Conservation (phyloP, 2,113 vertebrate species). For the Pao palembangensis region DNA sequence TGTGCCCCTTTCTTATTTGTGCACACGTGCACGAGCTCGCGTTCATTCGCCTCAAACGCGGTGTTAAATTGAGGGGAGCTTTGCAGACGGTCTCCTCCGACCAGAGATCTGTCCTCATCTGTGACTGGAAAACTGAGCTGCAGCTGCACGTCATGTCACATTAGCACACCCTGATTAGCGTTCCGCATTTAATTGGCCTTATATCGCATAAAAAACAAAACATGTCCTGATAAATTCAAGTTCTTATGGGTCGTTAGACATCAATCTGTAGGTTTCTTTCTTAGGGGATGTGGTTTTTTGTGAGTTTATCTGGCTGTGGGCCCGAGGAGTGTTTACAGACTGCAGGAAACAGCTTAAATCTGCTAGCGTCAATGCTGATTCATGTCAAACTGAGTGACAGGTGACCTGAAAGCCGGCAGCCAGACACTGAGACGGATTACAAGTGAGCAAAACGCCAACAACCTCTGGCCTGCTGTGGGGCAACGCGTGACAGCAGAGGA, state of each 20-base stretch:
- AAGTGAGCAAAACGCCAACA: constrained; percentile 77
- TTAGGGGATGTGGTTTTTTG: constrained; percentile 6
- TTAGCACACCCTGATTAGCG: constrained; percentile 49
- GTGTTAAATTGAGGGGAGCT: constrained; percentile 13
- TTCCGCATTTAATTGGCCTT: constrained; percentile 47
- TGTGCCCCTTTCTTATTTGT: too few relatives aligned
- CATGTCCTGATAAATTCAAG: constrained; percentile 20
- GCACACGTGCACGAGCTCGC: background rate
- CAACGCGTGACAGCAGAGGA: constrained; percentile 72
- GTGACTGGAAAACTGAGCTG: constrained; percentile 33
- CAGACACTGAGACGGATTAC: constrained; percentile 76
- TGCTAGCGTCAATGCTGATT: constrained; percentile 71
- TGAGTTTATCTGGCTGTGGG: constrained; percentile 17
- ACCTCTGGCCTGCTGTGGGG: constrained; percentile 77
- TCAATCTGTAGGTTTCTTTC: constrained; percentile 24
- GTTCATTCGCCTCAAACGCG: background rate
- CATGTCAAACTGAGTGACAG: constrained; percentile 77
- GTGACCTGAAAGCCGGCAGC: constrained; percentile 74
- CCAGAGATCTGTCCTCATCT: constrained; percentile 16
- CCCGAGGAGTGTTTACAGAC: constrained; percentile 60
- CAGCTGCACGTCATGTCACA: constrained; percentile 46
- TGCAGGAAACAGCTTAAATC: constrained; percentile 68
- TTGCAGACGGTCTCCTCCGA: background rate
- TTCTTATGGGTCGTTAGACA: constrained; percentile 41
- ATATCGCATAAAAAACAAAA: constrained; percentile 28